phyloP scores from a whole-genome alignment of 2,113 vertebrate species.

The Rhynchomys soricoides region DNA sequence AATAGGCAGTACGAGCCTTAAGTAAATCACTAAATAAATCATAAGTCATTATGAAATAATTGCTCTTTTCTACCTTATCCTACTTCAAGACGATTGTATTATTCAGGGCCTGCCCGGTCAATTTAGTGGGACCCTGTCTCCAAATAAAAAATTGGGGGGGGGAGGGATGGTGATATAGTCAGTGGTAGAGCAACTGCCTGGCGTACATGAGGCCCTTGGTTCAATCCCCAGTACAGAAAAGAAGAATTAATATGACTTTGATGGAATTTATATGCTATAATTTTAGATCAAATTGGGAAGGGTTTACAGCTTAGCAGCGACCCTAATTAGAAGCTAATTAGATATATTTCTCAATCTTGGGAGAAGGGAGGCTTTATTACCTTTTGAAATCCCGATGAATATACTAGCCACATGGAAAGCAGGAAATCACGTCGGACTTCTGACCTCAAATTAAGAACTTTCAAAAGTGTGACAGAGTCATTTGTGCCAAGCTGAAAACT shows the following conservation, averaged over 20 bases:
- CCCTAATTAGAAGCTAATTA: constrained; percentile 7
- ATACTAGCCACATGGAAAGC: background rate
- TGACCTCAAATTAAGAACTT: background rate
- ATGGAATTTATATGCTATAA: background rate
- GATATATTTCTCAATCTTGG: background rate
- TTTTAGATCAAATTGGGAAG: background rate
- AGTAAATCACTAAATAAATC: background rate
- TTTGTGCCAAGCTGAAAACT: background rate
- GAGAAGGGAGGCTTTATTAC: background rate
- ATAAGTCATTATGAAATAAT: background rate
- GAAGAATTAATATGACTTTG: background rate
- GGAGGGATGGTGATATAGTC: background rate
- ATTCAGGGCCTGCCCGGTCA: background rate
- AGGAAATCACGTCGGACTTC: background rate
- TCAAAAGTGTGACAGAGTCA: background rate
- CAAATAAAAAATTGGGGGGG: background rate
- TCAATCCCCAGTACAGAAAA: background rate
- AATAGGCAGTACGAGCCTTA: background rate
- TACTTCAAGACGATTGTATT: background rate
- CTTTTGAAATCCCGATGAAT: background rate
- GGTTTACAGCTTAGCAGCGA: background rate
- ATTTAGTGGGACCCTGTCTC: background rate
- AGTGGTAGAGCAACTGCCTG: background rate
- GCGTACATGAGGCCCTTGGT: background rate
- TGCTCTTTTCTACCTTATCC: background rate